A percentile compares a stretch with the other conserved stretches of the same genome.
These are phyloP conservation scores for Oncorhynchus tshawytscha DNA, from an alignment of 2,113 vertebrate genomes.

Conservation along the genomic window DNA sequence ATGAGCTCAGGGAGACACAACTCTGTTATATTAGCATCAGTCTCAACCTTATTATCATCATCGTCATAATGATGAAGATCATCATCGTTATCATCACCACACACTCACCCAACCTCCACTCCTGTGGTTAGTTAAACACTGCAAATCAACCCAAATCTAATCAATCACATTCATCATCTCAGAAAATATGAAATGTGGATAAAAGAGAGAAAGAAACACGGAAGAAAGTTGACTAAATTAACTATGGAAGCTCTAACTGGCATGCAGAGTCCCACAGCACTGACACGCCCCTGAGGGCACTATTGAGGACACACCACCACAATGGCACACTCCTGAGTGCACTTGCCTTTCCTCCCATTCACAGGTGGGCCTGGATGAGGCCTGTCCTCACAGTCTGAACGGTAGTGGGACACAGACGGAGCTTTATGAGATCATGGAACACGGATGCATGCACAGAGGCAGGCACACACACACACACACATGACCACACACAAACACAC, in stretches of 20 bases:
- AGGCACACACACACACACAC: neutral
- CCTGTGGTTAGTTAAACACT: slow-evolving; percentile 14
- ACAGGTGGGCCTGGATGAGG: slow-evolving; percentile 71
- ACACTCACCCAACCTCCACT: neutral
- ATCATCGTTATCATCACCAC: neutral
- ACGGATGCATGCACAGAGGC: slow-evolving; percentile 5
- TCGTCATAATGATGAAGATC: too few species aligned
- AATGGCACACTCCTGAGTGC: slow-evolving; percentile 29
- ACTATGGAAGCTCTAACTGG: neutral
- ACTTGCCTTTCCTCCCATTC: slow-evolving; percentile 98
- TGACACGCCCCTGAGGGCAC: slow-evolving; percentile 35
- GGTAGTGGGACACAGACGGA: slow-evolving; percentile 75
- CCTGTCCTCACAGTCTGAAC: slow-evolving; percentile 85
- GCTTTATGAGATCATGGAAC: slow-evolving; percentile 51
- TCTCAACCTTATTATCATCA: slow-evolving; percentile 8
- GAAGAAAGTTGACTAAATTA: neutral
- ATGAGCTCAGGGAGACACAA: slow-evolving; percentile 32
- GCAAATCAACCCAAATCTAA: slow-evolving; percentile 13
- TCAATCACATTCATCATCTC: neutral
- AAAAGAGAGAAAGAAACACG: neutral
- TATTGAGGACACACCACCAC: slow-evolving; percentile 24
- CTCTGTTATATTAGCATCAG: slow-evolving; percentile 35
- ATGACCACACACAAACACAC: slow-evolving; percentile 14
- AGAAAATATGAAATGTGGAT: neutral
- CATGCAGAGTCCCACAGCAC: slow-evolving; percentile 1